Evolutionary conservation across 2,113 vertebrate genomes (phyloP).

Genomic region (Labeo catla): DNA sequence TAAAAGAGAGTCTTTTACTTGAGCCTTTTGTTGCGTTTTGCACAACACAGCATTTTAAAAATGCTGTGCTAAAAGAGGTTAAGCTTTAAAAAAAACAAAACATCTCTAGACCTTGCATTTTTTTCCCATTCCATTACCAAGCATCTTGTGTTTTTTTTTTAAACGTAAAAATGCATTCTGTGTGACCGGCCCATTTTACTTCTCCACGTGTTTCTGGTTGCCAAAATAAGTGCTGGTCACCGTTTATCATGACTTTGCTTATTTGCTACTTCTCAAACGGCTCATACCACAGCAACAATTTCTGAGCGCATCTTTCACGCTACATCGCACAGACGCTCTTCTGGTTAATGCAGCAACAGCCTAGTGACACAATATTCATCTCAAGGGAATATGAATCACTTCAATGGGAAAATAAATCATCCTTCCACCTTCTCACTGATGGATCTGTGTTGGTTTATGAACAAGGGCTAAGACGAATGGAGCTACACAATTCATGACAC

Average conservation of each 20-base stretch:
- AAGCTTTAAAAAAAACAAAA: neutral
- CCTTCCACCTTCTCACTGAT: neutral
- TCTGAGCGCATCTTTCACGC: neutral
- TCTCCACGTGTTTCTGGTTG: neutral
- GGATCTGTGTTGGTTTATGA: slow-evolving; percentile 12
- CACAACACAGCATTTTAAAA: neutral
- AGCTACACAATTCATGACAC: slow-evolving; percentile 14
- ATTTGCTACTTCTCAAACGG: slow-evolving; percentile 9
- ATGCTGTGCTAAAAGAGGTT: neutral
- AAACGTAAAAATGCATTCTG: neutral
- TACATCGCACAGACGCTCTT: neutral
- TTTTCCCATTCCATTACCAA: neutral
- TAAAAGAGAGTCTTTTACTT: neutral
- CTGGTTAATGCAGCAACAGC: slow-evolving; percentile 14
- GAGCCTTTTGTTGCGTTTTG: neutral
- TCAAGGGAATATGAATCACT: neutral
- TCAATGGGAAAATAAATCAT: neutral
- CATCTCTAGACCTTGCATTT: neutral
- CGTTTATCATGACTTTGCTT: neutral
- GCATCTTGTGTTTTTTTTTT: neutral
- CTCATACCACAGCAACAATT: slow-evolving; percentile 4
- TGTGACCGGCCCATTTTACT: neutral
- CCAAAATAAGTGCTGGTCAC: slow-evolving; percentile 16
- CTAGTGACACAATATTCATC: slow-evolving; percentile 12
- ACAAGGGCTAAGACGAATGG: neutral